A percentile compares a stretch with the other conserved stretches of the same genome.
These are phyloP conservation scores for Coregonus sp. DNA, from an alignment of 2,797 vertebrate genomes.

Conservation along the genomic window DNA sequence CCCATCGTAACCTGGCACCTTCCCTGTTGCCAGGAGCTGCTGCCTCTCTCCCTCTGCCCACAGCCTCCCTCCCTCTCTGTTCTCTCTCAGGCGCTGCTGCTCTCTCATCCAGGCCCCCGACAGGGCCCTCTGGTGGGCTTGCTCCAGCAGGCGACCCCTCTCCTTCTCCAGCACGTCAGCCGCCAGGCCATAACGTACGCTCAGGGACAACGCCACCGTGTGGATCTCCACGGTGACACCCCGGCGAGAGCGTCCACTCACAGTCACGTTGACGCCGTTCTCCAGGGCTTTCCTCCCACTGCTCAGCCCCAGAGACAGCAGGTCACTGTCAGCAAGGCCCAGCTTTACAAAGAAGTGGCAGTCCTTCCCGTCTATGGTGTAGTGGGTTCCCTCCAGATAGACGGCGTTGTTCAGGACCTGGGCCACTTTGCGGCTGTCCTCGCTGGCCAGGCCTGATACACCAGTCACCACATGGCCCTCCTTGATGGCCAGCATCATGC, in stretches of 20 bases:
- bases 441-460: slow-evolving; percentile 79
- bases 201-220: slow-evolving; percentile 77
- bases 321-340: slow-evolving; percentile 80
- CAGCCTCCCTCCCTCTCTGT: slow-evolving; percentile 80
- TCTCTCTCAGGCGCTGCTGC: slow-evolving; percentile 82
- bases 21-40: slow-evolving; percentile 83
- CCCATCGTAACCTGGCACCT: slow-evolving; percentile 86
- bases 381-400: slow-evolving; percentile 86
- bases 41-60: slow-evolving; percentile 89
- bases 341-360: slow-evolving; percentile 89
- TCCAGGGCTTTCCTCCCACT: slow-evolving; percentile 83
- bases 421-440: slow-evolving; percentile 86
- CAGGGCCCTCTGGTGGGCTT: slow-evolving; percentile 84
- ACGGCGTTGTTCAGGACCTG: slow-evolving; percentile 83
- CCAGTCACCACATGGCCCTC: slow-evolving; percentile 82
- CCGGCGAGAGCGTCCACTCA: slow-evolving; percentile 84
- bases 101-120: slow-evolving; percentile 83
- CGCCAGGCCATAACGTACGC: slow-evolving; percentile 83
- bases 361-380: slow-evolving; percentile 85
- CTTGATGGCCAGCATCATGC: slow-evolving; percentile 86
- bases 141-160: slow-evolving; percentile 81
- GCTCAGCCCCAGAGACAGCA: slow-evolving; percentile 81
- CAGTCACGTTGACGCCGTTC: slow-evolving; percentile 81
- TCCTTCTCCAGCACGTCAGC: slow-evolving; percentile 84
- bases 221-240: slow-evolving; percentile 86